A percentile compares a stretch with the other conserved stretches of the same genome.
These are phyloP conservation scores for Ornithoptera alexandrae DNA, from an alignment of 2,888 invertebrate genomes.

Conservation along the genomic window DNA sequence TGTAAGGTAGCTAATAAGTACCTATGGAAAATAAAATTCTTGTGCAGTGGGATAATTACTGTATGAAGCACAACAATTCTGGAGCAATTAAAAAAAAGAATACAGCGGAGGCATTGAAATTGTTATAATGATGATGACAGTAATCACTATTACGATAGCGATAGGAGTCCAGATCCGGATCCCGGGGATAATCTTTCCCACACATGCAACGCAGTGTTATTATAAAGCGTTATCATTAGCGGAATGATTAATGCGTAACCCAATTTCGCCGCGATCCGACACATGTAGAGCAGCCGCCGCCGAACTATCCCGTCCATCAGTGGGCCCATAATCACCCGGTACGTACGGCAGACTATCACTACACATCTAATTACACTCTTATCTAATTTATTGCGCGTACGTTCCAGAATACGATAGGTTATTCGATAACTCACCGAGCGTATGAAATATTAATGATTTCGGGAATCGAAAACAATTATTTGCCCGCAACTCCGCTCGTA, in stretches of 20 bases:
- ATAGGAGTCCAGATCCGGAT: not conserved
- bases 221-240: conserved; percentile 46
- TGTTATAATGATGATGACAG: not conserved
- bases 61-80: too few species aligned
- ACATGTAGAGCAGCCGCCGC: conserved; percentile 41
- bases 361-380: conserved; percentile 30
- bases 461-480: conserved; percentile 20
- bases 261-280: conserved; percentile 34
- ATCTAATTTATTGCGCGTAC: conserved; percentile 26
- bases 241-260: conserved; percentile 52
- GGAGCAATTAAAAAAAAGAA: too few species aligned
- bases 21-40: too few species aligned
- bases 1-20: too few species aligned
- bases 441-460: conserved; percentile 21
- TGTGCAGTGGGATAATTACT: too few species aligned
- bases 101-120: too few species aligned
- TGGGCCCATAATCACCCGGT: conserved; percentile 28
- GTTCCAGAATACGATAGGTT: conserved; percentile 17
- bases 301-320: conserved; percentile 37
- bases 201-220: conserved; percentile 23
- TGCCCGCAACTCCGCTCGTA: conserved; percentile 4
- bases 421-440: conserved; percentile 9
- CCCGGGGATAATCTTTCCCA: conserved; percentile 6
- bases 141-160: not conserved
- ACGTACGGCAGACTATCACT: conserved; percentile 26